Base-by-base conservation (phyloP, 2,888 invertebrate genomes). In the Dione vanillae region DNA sequence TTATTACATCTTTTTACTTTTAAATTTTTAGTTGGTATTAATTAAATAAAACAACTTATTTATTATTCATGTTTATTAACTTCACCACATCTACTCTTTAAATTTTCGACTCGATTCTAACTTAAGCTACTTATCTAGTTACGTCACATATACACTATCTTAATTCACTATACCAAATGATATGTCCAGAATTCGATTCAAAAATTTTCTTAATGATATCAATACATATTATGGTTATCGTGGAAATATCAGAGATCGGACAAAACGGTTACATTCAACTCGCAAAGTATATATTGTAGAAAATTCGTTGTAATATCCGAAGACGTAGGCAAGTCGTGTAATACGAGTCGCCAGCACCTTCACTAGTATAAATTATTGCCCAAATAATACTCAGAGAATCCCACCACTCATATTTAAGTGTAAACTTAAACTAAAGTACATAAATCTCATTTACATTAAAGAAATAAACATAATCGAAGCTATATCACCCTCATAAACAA, bases 321-420 rank as follows among this genome's bases (percentile, higher is more conserved):
- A 93, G 92, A 88, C 90, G 93, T 87, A 87, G 92, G 92, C 92
- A 89, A 93, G 93, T 93, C 92, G 85, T 82, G 51, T 71, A 65
- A 49, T 67, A 80, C 90, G 86, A 93, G 93, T 93, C 92, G 87
- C 93, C 93, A 92, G 91, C 92, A 89, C 87, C 92, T 93, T 93
- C 92, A 83, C 83, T 76, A 79, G 80, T 82, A 79, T 81, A 79
- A 78, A 80, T 83, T 85, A 85, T 85, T 87, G 86, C 85, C 89
- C 87, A 87, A 82, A 82, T 81, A 78, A 85, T 84, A 90, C 85
- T 85, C 83, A 86, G 82, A 78, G 85, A 84, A 81, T 84, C 85
- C 88, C 87, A 83, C 84, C 82, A 81, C 82, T 82, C 80, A 79
- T 81, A 81, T 78, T 79, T 82, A 81, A 80, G 80, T 79, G 82